Evolutionary conservation across 2,888 invertebrate species (phyloP).

Genomic region (Dicyrtomina minuta): DNA sequence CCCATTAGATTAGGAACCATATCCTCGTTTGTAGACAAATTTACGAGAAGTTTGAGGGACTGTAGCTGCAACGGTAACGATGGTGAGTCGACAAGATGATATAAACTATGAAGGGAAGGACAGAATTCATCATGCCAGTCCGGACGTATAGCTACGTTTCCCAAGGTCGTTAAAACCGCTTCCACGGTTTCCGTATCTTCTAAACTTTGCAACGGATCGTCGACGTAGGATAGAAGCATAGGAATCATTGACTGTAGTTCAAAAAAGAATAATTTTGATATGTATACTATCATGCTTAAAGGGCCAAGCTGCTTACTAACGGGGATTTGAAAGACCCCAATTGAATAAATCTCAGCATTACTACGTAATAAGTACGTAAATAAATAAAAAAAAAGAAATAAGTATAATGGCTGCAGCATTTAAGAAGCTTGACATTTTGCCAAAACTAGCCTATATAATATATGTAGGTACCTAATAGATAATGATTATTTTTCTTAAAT

Average conservation of each 20-base stretch:
- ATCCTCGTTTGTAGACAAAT: constrained; percentile 63
- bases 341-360: not conserved
- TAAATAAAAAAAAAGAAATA: not conserved
- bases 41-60: constrained; percentile 62
- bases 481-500: no score
- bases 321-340: no score
- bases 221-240: constrained; percentile 58
- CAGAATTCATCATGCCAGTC: constrained; percentile 61
- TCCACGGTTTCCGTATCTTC: constrained; percentile 56
- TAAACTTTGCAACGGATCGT: constrained; percentile 52
- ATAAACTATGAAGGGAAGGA: constrained; percentile 58
- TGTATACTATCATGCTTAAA: not conserved
- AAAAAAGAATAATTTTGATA: no score
- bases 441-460: no score
- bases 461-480: no score
- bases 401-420: not conserved
- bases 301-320: no score
- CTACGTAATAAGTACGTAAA: not conserved
- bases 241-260: constrained; percentile 59
- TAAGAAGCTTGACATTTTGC: not conserved
- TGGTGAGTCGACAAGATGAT: constrained; percentile 58
- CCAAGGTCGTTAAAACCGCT: constrained; percentile 61
- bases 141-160: constrained; percentile 57
- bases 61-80: constrained; percentile 59
- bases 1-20: constrained; percentile 64